Evolutionary conservation across 1,140 invertebrate genomes (phyloP), one percentile per base, ranked within the genome.

Genomic region (Musca domestica): DNA sequence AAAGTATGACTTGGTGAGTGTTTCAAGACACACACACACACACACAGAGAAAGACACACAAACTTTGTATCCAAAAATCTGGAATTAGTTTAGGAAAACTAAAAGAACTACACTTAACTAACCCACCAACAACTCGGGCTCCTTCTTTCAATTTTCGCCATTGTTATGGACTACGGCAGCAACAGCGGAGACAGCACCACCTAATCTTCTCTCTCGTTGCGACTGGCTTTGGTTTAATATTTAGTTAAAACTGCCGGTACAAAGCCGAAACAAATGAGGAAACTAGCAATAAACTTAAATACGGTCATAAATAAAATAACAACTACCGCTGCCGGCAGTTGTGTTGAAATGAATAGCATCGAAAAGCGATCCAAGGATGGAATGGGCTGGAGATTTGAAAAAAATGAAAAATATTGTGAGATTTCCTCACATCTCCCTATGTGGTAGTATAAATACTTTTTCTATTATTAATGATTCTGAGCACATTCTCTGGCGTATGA

Each of bases 231-330:
- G 34, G 34, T 12, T 41, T 41, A 41, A 41, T 19, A 51, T 19
- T 34, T 34, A 61, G n/a, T 34, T 34, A 34, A 61, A 61, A 41
- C 27, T 41, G 34, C 56, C 17, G 15, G 34, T 34, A 34, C 56
- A 61, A 34, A 34, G 27, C 15, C 34, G 5, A 41, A 34, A 61
- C 27, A 41, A 41, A 61, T 34, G 34, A 34, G 27, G 27, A 61
- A 34, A 61, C 56, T 34, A 34, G 34, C 56, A 61, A 61, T 61
- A 61, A 61, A 61, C 56, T 41, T 61, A 61, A 61, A 61, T 41
- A 19, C 19, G 56, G 17, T 9, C 56, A 61, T 61, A 61, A 61
- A 61, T 61, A 41, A 61, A 17, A 41, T 41, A 41, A 41, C 34
- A 41, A 41, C 34, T 41, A 41, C 4, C 34, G 34, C 34, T 30